Percentiles rank a stretch among this genome's conserved stretches.
Evolutionary conservation across 2,797 vertebrate genomes (phyloP).

Genomic region (Sphenodon punctatus): DNA sequence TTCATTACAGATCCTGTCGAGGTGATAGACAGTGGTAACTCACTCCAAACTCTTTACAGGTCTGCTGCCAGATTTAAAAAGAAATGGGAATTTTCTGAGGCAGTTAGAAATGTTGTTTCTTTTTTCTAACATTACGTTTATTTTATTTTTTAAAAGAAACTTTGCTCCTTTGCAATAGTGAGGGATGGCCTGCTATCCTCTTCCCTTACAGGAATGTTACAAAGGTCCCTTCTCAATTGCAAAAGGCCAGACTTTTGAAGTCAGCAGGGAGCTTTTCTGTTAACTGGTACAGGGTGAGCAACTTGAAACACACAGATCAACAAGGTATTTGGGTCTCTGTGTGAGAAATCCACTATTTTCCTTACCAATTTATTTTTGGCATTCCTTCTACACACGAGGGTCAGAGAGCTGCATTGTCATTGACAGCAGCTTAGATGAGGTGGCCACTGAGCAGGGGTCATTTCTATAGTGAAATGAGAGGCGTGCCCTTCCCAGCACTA

Average conservation of each 20-base stretch:
- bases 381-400: not conserved
- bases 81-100: constrained; percentile 41
- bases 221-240: constrained; percentile 50
- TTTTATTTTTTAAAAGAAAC: constrained; percentile 19
- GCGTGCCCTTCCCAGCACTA: constrained; percentile 33
- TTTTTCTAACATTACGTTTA: constrained; percentile 38
- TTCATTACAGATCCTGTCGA: constrained; percentile 86
- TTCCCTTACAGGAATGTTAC: constrained; percentile 22
- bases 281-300: not conserved
- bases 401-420: not conserved
- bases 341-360: constrained; percentile 12
- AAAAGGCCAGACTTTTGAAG: constrained; percentile 60
- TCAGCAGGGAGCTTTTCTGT: constrained; percentile 40
- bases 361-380: not conserved
- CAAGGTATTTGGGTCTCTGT: constrained; percentile 28
- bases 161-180: constrained; percentile 48
- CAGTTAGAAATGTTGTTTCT: constrained; percentile 38
- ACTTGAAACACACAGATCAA: constrained; percentile 33
- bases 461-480: constrained; percentile 41
- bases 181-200: constrained; percentile 27
- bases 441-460: not conserved
- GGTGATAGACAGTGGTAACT: constrained; percentile 68
- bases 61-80: constrained; percentile 54
- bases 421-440: not conserved
- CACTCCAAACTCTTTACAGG: constrained; percentile 51